Base-by-base conservation (phyloP, 2,113 vertebrate species). In the Anas platyrhynchos region DNA sequence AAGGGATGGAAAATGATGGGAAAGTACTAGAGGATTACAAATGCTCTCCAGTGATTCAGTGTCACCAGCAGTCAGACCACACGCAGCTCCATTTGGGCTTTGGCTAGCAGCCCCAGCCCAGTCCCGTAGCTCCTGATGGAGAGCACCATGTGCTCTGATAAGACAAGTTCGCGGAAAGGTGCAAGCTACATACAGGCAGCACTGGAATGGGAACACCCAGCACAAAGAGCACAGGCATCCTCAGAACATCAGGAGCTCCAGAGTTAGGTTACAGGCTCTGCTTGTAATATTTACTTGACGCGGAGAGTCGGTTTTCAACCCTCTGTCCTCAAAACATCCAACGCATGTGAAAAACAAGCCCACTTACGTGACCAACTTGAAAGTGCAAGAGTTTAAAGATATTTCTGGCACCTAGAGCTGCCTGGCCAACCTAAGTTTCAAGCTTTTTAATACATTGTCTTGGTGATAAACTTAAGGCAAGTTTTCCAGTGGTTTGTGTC, bases 261-360 rank as follows among this genome's bases (percentile, higher is more conserved):
- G 96, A 76, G n/a, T 96, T 96, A 63, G 79, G 48, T 95, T 96
- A 95, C 94, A 54, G 3, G 22, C 20, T 93, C 90, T 73, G 44
- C 50, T 83, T 61, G 0, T 12, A 63, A 83, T 6, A 0, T 48
- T 44, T 21, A 72, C 78, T 76, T 36, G 75, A 54, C 62, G 41
- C 7, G 0, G 69, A 72, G 89, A 85, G 83, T 82, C 10, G 2
- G 84, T 91, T 97, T 94, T 75, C 94, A 92, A 44, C 62, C 56
- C 16, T 80, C 63, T 63, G 69, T 56, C 93, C 88, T 68, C 83
- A 86, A 93, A 90, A 72, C 66, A 95, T 83, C 48, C 90, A 78
- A 41, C 1, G 1, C 78, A 84, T 31, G 87, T 89, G 85, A 94
- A 91, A 93, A 88, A 54, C 80, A 92, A 93, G 61, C 52, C 76